A percentile compares a stretch with the other conserved stretches of the same genome.
phyloP scores from a whole-genome alignment of 37 sponge, comb jelly and placozoan genomes.

The Agelas oroides region DNA sequence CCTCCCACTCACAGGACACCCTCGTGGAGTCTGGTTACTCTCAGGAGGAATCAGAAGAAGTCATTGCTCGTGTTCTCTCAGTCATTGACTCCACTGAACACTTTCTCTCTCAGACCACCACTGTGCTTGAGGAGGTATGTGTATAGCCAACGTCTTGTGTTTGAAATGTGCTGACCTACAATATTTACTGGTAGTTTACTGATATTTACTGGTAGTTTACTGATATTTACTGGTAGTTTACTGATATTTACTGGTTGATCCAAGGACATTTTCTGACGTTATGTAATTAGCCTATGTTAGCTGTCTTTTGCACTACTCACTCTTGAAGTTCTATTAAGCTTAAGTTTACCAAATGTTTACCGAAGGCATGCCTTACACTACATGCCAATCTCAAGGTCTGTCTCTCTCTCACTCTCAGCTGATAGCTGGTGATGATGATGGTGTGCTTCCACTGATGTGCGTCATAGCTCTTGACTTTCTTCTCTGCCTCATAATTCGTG shows the following conservation, averaged over 20 bases:
- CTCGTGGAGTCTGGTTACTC: constrained; percentile 39
- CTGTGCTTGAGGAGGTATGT: constrained; percentile 2
- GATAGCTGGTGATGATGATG: background rate
- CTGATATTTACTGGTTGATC: too few species aligned
- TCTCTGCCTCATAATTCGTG: constrained; percentile 43
- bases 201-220: too few species aligned
- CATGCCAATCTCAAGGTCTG: background rate
- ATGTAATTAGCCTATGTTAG: too few species aligned
- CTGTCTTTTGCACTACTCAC: too few species aligned
- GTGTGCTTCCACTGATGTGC: constrained; percentile 48
- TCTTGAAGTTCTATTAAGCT: too few species aligned
- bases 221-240: too few species aligned
- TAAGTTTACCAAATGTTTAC: too few species aligned
- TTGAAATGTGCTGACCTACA: too few species aligned
- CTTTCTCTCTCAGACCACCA: constrained; percentile 41
- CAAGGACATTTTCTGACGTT: too few species aligned
- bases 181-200: too few species aligned
- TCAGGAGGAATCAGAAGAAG: constrained; percentile 69
- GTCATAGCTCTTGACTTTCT: constrained; percentile 52
- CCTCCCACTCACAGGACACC: constrained; percentile 72
- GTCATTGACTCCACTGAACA: constrained; percentile 64
- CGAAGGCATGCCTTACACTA: too few species aligned
- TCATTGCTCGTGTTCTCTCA: constrained; percentile 53
- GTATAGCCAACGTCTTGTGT: background rate
- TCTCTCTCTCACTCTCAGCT: background rate